Evolutionary conservation across 2,797 vertebrate genomes (phyloP).

Genomic region (Malurus leucopterus): DNA sequence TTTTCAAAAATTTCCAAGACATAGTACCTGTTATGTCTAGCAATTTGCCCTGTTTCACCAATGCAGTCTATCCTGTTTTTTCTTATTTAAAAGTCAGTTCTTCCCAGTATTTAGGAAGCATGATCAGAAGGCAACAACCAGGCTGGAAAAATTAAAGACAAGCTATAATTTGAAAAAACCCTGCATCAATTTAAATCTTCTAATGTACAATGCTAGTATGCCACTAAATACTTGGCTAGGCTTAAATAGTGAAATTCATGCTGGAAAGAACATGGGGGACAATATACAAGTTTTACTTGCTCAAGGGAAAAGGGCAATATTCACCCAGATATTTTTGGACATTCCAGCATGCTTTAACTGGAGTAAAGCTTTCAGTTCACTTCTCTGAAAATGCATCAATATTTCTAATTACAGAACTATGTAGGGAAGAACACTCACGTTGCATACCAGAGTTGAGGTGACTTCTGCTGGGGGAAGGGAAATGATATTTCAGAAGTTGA

Average conservation of each 20-base stretch:
- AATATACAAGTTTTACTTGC: background rate
- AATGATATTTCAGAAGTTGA: slow-evolving; percentile 6
- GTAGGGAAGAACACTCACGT: background rate
- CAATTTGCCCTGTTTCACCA: background rate
- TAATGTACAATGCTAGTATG: background rate
- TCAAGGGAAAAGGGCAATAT: background rate
- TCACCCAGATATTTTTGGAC: background rate
- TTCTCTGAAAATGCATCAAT: background rate
- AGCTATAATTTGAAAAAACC: background rate
- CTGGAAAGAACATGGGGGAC: background rate
- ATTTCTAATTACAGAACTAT: slow-evolving; percentile 1
- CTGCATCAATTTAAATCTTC: background rate
- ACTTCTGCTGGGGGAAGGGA: background rate
- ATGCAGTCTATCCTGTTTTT: background rate
- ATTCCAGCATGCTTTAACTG: background rate
- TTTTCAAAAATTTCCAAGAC: background rate
- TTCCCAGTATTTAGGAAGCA: background rate
- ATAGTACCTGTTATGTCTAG: background rate
- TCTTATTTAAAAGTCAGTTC: background rate
- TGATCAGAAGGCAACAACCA: background rate
- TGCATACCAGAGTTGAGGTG: background rate
- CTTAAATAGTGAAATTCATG: background rate
- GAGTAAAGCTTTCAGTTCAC: background rate
- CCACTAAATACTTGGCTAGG: background rate
- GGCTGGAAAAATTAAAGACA: background rate